phyloP scores from a whole-genome alignment of 2,888 invertebrate genomes.

The Neria commutata region DNA sequence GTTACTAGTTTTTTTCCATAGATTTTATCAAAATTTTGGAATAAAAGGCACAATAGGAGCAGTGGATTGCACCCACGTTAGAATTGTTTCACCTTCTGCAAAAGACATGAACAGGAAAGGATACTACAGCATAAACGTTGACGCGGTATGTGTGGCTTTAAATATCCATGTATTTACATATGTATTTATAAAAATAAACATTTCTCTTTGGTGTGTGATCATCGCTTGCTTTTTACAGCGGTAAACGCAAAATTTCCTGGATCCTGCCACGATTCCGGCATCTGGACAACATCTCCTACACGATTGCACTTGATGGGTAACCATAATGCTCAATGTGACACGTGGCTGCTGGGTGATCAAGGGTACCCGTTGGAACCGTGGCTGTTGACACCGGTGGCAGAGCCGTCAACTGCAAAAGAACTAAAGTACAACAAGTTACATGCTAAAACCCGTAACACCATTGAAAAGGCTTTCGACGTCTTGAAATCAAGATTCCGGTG shows the following conservation, averaged over 20 bases:
- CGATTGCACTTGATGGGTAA: not conserved
- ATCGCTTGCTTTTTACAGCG: not conserved
- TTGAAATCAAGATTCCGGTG: not conserved
- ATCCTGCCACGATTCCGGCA: not conserved
- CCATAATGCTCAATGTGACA: not conserved
- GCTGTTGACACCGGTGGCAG: not conserved
- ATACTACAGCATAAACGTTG: not conserved
- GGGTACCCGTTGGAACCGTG: conserved; percentile 6
- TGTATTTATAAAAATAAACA: too few relatives aligned
- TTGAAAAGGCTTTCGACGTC: not conserved
- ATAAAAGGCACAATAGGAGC: not conserved
- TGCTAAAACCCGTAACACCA: not conserved
- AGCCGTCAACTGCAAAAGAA: not conserved
- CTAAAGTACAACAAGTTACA: not conserved
- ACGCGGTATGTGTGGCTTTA: too few relatives aligned
- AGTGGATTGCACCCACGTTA: not conserved
- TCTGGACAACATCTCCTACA: not conserved
- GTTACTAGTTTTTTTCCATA: not conserved
- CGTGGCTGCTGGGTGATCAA: not conserved
- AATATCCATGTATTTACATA: too few relatives aligned
- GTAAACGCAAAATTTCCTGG: conserved; percentile 6
- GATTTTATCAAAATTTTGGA: not conserved
- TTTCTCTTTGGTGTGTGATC: too few relatives aligned
- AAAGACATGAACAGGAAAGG: conserved; percentile 4
- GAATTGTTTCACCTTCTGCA: not conserved